Base-by-base conservation (phyloP, 2,888 invertebrate genomes). In the Deilephila elpenor region DNA sequence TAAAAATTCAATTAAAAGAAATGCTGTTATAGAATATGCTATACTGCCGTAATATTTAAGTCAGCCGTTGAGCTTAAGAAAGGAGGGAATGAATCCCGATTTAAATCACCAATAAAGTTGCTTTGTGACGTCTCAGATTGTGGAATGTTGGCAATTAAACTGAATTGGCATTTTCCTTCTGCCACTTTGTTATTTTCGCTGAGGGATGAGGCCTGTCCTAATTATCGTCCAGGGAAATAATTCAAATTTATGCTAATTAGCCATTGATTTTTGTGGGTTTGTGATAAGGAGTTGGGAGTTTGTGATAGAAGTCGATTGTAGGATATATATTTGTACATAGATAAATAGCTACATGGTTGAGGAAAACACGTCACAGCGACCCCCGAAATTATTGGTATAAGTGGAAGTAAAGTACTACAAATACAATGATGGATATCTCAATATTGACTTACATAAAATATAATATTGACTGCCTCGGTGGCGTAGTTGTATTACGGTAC, bases 141-240 rank as follows among this genome's bases (percentile, higher is more conserved):
- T n/a, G 62, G 71, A 75, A 75, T 75, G 34, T 51, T 44, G 71
- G 74, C 64, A 75, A 75, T 75, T 71, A 74, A 71, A 67, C 19
- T 20, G 56, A 59, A 75, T 64, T 71, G 64, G 72, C 71, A 53
- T 70, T 67, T 17, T 25, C 37, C 4, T 14, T 60, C 51, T 44
- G 37, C 61, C 25, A 44, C 60, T 71, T 25, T 37, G 34, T 62
- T 34, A 62, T 62, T 62, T 37, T 62, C 62, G 7, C n/a, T 34
- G 37, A 67, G 67, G 67, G 67, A 67, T 67, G 44, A 29, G 67
- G 44, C 17, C 51, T 67, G 25, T 56, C n/a, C 19, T 56, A 56
- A 56, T 56, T 56, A 44, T 51, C 25, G 25, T 20, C 14, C 51
- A 25, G 44, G 20, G 67, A 67, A 67, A 29, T 25, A 17, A 51